A percentile compares a stretch with the other conserved stretches of the same genome.
phyloP scores from a whole-genome alignment of 2,888 invertebrate species.

The Brenthis hecate region DNA sequence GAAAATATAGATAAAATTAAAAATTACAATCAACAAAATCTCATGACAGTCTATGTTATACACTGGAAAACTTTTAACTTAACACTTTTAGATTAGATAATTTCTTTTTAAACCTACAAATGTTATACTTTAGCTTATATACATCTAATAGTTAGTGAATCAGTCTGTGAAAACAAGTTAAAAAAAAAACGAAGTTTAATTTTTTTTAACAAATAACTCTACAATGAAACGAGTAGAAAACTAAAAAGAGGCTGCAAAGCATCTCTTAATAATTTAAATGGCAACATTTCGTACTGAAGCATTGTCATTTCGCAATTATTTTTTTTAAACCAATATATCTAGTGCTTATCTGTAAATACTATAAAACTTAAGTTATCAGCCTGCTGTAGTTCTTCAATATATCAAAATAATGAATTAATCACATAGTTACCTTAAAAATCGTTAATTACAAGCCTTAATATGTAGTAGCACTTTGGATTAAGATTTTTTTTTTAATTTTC shows the following conservation, averaged over 20 bases:
- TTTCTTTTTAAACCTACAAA: neutral
- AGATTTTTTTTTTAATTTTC: conserved; percentile 35
- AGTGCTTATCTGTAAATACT: conserved; percentile 16
- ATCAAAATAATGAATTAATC: neutral
- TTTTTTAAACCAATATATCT: conserved; percentile 11
- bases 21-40: too few relatives aligned
- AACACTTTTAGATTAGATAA: neutral
- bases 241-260: neutral
- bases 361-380: conserved; percentile 30
- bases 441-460: conserved; percentile 21
- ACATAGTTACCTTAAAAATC: conserved; percentile 34
- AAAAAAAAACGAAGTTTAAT: too few relatives aligned
- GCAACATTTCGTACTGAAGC: too few relatives aligned
- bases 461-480: conserved; percentile 50
- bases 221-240: conserved; percentile 2
- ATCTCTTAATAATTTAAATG: too few relatives aligned
- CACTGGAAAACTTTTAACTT: neutral
- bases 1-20: too few relatives aligned
- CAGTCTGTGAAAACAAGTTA: conserved; percentile 26
- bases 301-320: neutral
- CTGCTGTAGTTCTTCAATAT: conserved; percentile 13
- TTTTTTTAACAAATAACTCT: too few relatives aligned
- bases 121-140: conserved; percentile 2
- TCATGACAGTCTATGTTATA: neutral
- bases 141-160: conserved; percentile 26